Evolutionary conservation across 2,888 invertebrate genomes (phyloP).

Genomic region (Petrolisthes manimaculis): DNA sequence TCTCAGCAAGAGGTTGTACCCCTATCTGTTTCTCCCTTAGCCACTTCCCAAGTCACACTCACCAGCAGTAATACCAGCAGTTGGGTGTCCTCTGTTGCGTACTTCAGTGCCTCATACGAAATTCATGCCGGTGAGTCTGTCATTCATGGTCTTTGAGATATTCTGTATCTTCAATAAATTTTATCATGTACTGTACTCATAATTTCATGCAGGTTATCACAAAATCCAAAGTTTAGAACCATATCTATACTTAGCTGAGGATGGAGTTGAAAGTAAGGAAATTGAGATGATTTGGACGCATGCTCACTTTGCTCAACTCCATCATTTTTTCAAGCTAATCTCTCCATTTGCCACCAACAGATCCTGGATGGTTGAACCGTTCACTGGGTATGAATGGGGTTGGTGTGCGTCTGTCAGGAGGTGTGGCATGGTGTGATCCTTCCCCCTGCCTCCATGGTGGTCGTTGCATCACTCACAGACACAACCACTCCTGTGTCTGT

Average conservation of each 20-base stretch:
- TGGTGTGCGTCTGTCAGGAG: conserved; percentile 27
- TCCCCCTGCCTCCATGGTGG: conserved; percentile 82
- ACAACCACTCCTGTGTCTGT: conserved; percentile 65
- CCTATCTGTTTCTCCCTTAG: not conserved
- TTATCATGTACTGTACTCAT: too few species aligned
- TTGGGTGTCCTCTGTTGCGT: conserved; percentile 43
- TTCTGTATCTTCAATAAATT: too few species aligned
- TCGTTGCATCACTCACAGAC: conserved; percentile 76
- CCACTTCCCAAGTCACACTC: not conserved
- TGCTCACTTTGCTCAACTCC: not conserved
- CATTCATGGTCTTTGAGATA: too few species aligned
- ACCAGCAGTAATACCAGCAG: not conserved
- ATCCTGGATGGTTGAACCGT: conserved; percentile 63
- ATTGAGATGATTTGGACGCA: too few species aligned
- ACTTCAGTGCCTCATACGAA: conserved; percentile 49
- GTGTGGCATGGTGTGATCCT: conserved; percentile 75
- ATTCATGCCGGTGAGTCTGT: conserved; percentile 29
- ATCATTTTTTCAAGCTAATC: not conserved
- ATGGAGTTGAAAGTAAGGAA: too few species aligned
- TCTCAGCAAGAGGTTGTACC: not conserved
- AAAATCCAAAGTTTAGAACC: too few species aligned
- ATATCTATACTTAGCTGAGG: too few species aligned
- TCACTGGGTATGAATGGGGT: conserved; percentile 28
- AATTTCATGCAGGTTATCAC: too few species aligned
- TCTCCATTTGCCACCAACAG: conserved; percentile 50